Evolutionary conservation across 2,113 vertebrate species (phyloP), one percentile per base, ranked within the genome.

Genomic region (Eleginops maclovinus): DNA sequence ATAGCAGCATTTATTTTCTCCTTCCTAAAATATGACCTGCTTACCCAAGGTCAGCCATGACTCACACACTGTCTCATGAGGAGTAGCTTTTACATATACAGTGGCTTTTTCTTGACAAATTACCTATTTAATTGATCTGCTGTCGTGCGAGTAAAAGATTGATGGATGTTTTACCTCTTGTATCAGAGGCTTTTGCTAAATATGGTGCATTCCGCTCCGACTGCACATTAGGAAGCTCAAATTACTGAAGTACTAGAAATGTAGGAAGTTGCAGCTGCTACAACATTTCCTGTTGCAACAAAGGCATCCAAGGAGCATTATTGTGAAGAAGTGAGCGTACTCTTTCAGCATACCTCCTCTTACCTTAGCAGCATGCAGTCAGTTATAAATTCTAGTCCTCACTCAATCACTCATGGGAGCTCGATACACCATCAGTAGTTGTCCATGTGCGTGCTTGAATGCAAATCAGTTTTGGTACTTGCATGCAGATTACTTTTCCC

Each of bases 401-500:
- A 36, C 26, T 44, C 13, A 47, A 5, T 74, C 21, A 40, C 24
- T 71, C 65, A 62, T 19, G 46, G 26, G 40, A 58, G 67, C 60
- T 15, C 9, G 22, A 40, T 47, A 12, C 4, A 40, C 46, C 4
- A 22, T 78, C 69, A 50, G 53, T 49, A 9, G 9, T 28, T 22
- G 36, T 54, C 19, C 53, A 22, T 54, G 74, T 62, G 26, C 28
- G 4, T 31, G 71, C 49, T 72, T 59, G 46, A 82, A 71, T 13
- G 47, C 24, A n/a, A 70, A 73, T 77, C 50, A 49, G 21, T 51
- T 75, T 47, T 40, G 50, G 15, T 19, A n/a, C 46, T 69, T 58
- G n/a, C 40, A 50, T 67, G 19, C 67, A 63, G 49, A 75, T 77
- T 22, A 53, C 50, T 78, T 75, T 63, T 67, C 21, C 26, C 0